A percentile compares a stretch with the other conserved stretches of the same genome.
Conservation (phyloP, 1,140 invertebrate genomes). For the Drosophila tani region DNA sequence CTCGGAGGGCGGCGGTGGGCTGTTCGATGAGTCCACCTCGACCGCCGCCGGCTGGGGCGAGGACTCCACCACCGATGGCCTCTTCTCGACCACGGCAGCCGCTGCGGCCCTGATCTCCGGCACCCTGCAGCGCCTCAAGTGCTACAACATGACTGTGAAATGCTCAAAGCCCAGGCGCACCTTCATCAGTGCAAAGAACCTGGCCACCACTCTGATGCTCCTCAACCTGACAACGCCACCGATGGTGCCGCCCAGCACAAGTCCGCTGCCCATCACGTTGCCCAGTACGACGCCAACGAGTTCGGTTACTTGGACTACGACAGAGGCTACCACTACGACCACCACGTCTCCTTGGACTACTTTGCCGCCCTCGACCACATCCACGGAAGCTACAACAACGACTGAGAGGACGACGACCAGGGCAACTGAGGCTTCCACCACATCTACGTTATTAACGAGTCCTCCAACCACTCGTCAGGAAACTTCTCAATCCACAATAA, state of each 20-base stretch:
- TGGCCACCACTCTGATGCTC: constrained; percentile 69
- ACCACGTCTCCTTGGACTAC: constrained; percentile 34
- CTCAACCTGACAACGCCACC: constrained; percentile 75
- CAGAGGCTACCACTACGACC: constrained; percentile 23
- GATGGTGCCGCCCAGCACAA: constrained; percentile 50
- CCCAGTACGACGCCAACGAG: constrained; percentile 38
- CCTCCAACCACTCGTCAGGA: constrained; percentile 24
- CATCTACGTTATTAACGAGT: constrained; percentile 20
- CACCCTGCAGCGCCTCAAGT: constrained; percentile 61
- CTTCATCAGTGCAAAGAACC: constrained; percentile 48
- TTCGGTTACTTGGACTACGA: constrained; percentile 30
- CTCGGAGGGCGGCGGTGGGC: constrained; percentile 39
- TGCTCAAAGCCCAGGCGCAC: constrained; percentile 71
- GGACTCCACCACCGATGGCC: constrained; percentile 44
- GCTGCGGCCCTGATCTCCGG: constrained; percentile 43
- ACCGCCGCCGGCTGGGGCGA: constrained; percentile 29
- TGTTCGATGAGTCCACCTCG: constrained; percentile 47
- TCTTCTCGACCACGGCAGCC: constrained; percentile 57
- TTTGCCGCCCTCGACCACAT: constrained; percentile 18
- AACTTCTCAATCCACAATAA: neutral
- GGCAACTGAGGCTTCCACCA: constrained; percentile 9
- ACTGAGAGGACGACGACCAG: constrained; percentile 12
- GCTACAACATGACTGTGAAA: constrained; percentile 76
- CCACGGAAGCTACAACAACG: constrained; percentile 24
- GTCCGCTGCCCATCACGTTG: constrained; percentile 22